Evolutionary conservation across 2,888 invertebrate genomes (phyloP).

Genomic region (Lycaena phlaeas): DNA sequence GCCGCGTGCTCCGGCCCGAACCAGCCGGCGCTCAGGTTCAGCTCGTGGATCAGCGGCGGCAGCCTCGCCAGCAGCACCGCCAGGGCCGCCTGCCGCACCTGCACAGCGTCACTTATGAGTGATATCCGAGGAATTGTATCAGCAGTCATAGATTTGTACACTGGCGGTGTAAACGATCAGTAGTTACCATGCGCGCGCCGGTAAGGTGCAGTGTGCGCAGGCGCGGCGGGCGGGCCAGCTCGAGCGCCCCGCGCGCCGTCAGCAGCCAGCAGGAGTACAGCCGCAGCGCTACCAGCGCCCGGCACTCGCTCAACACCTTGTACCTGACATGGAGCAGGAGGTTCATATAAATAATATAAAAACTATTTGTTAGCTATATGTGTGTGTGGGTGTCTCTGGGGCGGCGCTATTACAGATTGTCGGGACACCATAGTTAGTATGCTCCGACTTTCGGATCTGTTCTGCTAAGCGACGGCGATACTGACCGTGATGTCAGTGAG

Average conservation of each 20-base stretch:
- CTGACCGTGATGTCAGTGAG: too few species aligned
- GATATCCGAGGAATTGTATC: too few species aligned
- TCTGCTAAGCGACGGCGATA: too few species aligned
- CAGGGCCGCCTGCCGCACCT: conserved; percentile 10
- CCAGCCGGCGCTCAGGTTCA: conserved; percentile 8
- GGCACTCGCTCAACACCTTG: conserved; percentile 23
- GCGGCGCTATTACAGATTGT: too few species aligned
- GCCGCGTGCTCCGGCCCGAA: not conserved
- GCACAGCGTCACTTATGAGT: not conserved
- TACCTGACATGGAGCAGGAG: conserved; percentile 19
- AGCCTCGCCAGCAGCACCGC: conserved; percentile 14
- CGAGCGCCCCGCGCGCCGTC: conserved; percentile 20
- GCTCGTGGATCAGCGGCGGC: conserved; percentile 14
- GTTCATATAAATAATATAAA: too few species aligned
- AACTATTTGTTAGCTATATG: too few species aligned
- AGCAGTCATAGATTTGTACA: too few species aligned
- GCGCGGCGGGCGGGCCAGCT: conserved; percentile 15
- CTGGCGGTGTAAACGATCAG: too few species aligned
- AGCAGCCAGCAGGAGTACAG: conserved; percentile 32
- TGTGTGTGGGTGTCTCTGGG: too few species aligned
- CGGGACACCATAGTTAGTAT: too few species aligned
- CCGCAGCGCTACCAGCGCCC: conserved; percentile 22
- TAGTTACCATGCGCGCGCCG: conserved; percentile 25
- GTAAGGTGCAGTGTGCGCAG: conserved; percentile 29
- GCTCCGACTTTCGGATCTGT: too few species aligned